These are phyloP conservation scores for Tiliacea citrago DNA, from an alignment of 2,888 invertebrate genomes.

Conservation along the genomic window DNA sequence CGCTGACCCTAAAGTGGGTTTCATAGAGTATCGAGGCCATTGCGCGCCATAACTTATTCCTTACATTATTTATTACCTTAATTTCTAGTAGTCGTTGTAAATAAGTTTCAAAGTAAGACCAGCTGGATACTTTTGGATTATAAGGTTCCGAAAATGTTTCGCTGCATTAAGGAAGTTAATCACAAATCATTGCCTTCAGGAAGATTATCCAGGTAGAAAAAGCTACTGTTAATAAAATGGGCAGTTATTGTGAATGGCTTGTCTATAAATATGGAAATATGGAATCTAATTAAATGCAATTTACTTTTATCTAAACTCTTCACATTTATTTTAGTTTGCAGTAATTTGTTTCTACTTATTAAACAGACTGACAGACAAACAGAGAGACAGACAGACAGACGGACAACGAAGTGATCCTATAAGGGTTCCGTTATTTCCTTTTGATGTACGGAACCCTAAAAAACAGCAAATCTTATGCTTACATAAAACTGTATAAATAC, in stretches of 20 bases:
- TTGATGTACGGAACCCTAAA: too few relatives aligned
- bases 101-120: slow-evolving; percentile 43
- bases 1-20: slow-evolving; percentile 32
- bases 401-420: too few relatives aligned
- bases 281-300: background rate
- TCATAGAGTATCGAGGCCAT: slow-evolving; percentile 54
- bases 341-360: background rate
- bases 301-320: background rate
- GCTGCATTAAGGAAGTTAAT: slow-evolving; percentile 32
- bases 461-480: background rate
- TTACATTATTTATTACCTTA: slow-evolving; percentile 58
- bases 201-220: background rate
- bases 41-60: slow-evolving; percentile 54
- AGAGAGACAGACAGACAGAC: too few relatives aligned
- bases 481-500: background rate
- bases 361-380: too few relatives aligned
- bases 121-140: slow-evolving; percentile 50
- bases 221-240: background rate
- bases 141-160: slow-evolving; percentile 23
- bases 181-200: slow-evolving; percentile 17
- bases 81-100: slow-evolving; percentile 56
- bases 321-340: background rate
- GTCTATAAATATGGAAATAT: background rate
- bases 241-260: too few relatives aligned
- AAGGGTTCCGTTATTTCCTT: too few relatives aligned